Evolutionary conservation across 2,888 invertebrate species (phyloP), one percentile per base, ranked within the genome.

Genomic region (Zaprionus bogoriensis): DNA sequence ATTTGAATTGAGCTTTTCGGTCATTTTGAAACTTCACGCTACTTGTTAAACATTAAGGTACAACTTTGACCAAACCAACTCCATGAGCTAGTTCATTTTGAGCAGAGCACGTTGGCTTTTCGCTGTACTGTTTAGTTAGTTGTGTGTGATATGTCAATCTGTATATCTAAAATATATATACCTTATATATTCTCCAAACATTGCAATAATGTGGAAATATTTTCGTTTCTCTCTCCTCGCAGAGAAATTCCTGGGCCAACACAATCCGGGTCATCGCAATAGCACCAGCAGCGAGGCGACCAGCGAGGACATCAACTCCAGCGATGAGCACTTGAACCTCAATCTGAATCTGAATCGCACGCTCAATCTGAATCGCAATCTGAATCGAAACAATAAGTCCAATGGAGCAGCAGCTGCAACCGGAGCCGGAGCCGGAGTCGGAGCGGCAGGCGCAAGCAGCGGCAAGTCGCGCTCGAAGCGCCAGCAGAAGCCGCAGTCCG

Each of bases 201-300:
- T 17, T 23, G 20, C 6, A 41, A 2, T 41, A 41, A 41, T 41
- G n/a, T n/a, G 9, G 4, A 0, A 22, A 2, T 23, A 23, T 7
- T n/a, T 22, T 36, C 14, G 14, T 41, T 5, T 12, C n/a, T 2
- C 6, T 39, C 39, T 39, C n/a, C 14, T 36, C 3, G 9, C 66
- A 79, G 79, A 84, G 50, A 78, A 83, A 71, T 75, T 78, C 59
- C 63, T 77, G 54, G 77, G 79, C 45, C 77, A 83, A 66, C 86
- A 89, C 72, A 87, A 86, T 77, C 76, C 85, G 14, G 72, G 80
- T 0, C 89, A 89, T 70, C 87, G 89, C 39, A 89, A 88, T 42
- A 89, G 88, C 70, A 84, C 88, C 58, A 81, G 88, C 48, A 89
- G 87, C 65, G 89, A 88, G 67, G 61, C 86, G 22, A 80, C 87